Evolutionary conservation across 1,140 invertebrate species (phyloP), one percentile per base, ranked within the genome.

Genomic region (Bombus confusus): DNA sequence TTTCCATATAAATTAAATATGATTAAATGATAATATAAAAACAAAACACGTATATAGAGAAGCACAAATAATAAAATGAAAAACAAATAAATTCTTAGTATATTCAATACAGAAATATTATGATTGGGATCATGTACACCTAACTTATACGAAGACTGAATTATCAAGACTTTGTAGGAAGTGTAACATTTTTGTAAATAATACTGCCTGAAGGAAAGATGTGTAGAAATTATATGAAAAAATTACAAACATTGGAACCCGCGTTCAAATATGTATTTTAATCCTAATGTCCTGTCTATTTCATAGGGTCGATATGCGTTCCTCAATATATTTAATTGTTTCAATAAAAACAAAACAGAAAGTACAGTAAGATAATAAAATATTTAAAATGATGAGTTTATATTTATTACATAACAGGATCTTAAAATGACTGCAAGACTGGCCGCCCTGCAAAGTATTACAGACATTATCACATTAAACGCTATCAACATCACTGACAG

Each of bases 171-270:
- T 94, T 94, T 78, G 90, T 93, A 93, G 88, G 91, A 89, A 92
- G 86, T 92, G 91, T 87, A 94, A 94, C 91, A 93, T 93, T 94
- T 94, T 94, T 94, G 92, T 94, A 93, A 94, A 94, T 94, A 94
- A 92, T 93, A 90, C 91, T 94, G 92, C 89, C 92, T 93, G 88
- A 91, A 86, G 92, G 88, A 93, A 91, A 94, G 91, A 92, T 92
- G 91, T 93, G 92, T 91, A 94, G 84, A 93, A 90, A 92, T 92
- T 91, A 92, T 91, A 81, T 88, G 82, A 76, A 84, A n/a, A n/a
- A 88, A 89, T 86, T 75, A 87, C 88, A 72, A 89, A 92, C 68
- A 39, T 82, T 69, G 62, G 59, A 77, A 83, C 47, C 39, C 64
- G 83, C 52, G 52, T 72, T 86, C 78, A 31, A 82, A 82, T 62